Evolutionary conservation across 2,113 vertebrate genomes (phyloP).

Genomic region (Nothobranchius kuhntae): DNA sequence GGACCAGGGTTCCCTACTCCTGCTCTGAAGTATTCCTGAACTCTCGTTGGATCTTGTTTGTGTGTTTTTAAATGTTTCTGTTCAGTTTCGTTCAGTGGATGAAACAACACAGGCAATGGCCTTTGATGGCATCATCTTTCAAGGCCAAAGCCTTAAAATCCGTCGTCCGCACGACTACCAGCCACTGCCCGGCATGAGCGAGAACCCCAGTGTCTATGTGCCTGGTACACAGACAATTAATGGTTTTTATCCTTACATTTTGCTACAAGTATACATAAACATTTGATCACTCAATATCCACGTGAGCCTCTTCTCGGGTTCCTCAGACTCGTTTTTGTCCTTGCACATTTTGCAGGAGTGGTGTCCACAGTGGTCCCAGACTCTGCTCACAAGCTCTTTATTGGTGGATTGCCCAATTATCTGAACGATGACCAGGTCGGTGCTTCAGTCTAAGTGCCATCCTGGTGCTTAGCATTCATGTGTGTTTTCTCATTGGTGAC

Average conservation of each 20-base stretch:
- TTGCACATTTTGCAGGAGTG: slow-evolving; percentile 77
- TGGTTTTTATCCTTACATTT: slow-evolving; percentile 70
- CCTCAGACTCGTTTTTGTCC: not conserved
- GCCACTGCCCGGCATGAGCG: slow-evolving; percentile 92
- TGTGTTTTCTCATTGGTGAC: too few species aligned
- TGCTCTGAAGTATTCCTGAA: not conserved
- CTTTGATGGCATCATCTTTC: slow-evolving; percentile 94
- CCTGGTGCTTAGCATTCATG: too few species aligned
- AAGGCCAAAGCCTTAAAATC: slow-evolving; percentile 93
- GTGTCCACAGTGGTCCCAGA: slow-evolving; percentile 94
- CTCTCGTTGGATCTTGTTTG: slow-evolving; percentile 11
- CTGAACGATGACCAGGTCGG: slow-evolving; percentile 93
- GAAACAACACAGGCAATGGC: slow-evolving; percentile 95
- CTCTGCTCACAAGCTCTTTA: slow-evolving; percentile 92
- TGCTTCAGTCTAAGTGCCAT: not conserved
- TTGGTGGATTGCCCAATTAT: slow-evolving; percentile 91
- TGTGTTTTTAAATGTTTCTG: slow-evolving; percentile 14
- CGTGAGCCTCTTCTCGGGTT: slow-evolving; percentile 1
- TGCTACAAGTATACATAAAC: slow-evolving; percentile 61
- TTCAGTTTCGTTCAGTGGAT: slow-evolving; percentile 91
- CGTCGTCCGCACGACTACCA: slow-evolving; percentile 92
- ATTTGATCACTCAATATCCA: slow-evolving; percentile 17
- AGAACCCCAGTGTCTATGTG: slow-evolving; percentile 92
- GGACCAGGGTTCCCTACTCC: too few species aligned
- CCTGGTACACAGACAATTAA: slow-evolving; percentile 83